Percentiles rank a stretch among this genome's conserved stretches.
These are phyloP conservation scores for Pogonocichla stellata DNA, from an alignment of 2,113 vertebrate species.

Conservation along the genomic window DNA sequence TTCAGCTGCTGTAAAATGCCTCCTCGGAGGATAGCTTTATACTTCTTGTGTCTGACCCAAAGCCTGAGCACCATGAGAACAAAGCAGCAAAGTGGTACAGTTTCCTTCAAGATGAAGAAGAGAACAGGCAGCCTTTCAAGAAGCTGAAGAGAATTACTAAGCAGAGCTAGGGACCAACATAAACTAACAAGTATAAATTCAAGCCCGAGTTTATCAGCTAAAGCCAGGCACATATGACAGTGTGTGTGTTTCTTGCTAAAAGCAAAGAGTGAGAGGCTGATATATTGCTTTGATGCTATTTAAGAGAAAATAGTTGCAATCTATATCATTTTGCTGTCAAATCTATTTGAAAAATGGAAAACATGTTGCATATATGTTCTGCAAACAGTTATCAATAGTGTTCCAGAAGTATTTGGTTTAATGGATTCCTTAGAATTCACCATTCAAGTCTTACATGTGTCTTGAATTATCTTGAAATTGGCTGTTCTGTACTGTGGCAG, in stretches of 20 bases:
- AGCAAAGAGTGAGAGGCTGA: background rate
- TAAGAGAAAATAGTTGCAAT: background rate
- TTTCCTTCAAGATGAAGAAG: background rate
- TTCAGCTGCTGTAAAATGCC: background rate
- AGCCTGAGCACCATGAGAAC: background rate
- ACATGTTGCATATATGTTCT: background rate
- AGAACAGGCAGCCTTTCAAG: background rate
- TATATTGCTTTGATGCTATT: background rate
- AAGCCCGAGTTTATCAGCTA: slow-evolving; percentile 20
- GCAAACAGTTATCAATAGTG: background rate
- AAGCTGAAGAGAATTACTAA: background rate
- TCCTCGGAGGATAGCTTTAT: background rate
- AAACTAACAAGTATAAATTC: background rate
- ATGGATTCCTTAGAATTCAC: background rate
- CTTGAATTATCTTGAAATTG: background rate
- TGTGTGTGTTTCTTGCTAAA: background rate
- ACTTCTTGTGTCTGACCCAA: background rate
- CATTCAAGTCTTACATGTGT: background rate
- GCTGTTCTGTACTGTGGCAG: background rate
- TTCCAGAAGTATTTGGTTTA: background rate
- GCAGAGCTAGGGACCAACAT: background rate
- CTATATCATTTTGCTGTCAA: background rate
- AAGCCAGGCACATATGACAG: background rate
- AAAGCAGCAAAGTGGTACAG: background rate
- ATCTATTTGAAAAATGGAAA: slow-evolving; percentile 1